A percentile compares a stretch with the other conserved stretches of the same genome.
These are phyloP conservation scores for Epizoanthus scotinus DNA, from an alignment of 92 coral and sea anemone genomes.

Conservation along the genomic window DNA sequence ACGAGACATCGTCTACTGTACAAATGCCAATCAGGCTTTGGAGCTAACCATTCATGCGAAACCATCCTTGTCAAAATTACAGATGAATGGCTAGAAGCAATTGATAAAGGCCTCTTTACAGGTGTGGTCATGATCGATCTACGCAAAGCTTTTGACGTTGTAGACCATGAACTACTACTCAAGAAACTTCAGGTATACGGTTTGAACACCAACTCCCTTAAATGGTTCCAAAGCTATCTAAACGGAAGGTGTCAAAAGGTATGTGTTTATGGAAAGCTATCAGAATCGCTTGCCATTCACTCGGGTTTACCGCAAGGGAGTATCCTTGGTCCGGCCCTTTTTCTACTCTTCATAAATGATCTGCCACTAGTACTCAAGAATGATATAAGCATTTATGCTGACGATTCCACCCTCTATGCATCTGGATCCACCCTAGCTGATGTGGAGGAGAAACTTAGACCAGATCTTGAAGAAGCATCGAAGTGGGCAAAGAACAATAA, in stretches of 20 bases:
- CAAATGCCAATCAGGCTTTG: slow-evolving; percentile 57
- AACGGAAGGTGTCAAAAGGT: slow-evolving; percentile 54
- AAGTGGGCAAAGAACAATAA: slow-evolving; percentile 52
- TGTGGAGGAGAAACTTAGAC: slow-evolving; percentile 25
- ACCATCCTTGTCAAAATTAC: slow-evolving; percentile 39
- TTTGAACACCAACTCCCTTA: slow-evolving; percentile 41
- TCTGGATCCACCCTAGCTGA: slow-evolving; percentile 41
- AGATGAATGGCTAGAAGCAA: slow-evolving; percentile 46
- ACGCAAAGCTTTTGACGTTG: slow-evolving; percentile 49
- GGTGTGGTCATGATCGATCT: slow-evolving; percentile 42
- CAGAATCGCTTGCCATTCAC: slow-evolving; percentile 28
- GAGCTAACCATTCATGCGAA: slow-evolving; percentile 46
- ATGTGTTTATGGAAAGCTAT: slow-evolving; percentile 46
- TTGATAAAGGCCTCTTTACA: slow-evolving; percentile 47
- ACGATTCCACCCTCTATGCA: slow-evolving; percentile 53
- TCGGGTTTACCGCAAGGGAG: slow-evolving; percentile 53
- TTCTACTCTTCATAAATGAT: slow-evolving; percentile 53
- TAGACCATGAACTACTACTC: slow-evolving; percentile 40
- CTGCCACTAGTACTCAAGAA: slow-evolving; percentile 49
- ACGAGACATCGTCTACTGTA: slow-evolving; percentile 37
- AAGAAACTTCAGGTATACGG: slow-evolving; percentile 51
- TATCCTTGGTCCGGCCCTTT: slow-evolving; percentile 58
- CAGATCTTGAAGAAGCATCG: slow-evolving; percentile 4
- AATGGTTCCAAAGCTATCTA: slow-evolving; percentile 50
- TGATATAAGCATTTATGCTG: slow-evolving; percentile 52